phyloP scores from a whole-genome alignment of 2,888 invertebrate genomes.

The Protonemura montana region DNA sequence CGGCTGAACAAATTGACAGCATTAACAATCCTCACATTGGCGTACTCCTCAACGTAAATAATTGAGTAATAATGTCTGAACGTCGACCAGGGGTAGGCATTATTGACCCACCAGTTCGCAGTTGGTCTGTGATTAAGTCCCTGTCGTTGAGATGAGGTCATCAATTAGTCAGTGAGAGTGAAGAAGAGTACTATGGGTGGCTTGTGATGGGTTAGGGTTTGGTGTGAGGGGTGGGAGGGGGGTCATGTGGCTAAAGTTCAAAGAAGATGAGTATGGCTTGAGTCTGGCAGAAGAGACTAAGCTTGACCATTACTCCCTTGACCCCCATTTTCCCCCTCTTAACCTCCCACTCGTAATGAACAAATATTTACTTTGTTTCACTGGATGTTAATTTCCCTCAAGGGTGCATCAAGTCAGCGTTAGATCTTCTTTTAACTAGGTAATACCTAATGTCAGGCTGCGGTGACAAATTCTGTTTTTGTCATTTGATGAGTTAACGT shows the following conservation, averaged over 20 bases:
- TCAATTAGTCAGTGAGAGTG: slow-evolving; percentile 30
- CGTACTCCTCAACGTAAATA: background rate
- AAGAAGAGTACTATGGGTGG: background rate
- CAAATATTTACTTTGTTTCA: slow-evolving; percentile 37
- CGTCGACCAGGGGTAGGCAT: background rate
- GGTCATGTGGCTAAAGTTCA: slow-evolving; percentile 7
- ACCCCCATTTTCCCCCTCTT: background rate
- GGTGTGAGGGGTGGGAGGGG: background rate
- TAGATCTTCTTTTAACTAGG: background rate
- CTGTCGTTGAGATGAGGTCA: slow-evolving; percentile 32
- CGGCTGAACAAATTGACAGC: background rate
- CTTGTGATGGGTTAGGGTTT: background rate
- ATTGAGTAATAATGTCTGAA: slow-evolving; percentile 23
- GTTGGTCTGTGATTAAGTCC: slow-evolving; percentile 17
- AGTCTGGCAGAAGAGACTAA: background rate
- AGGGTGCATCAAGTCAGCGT: background rate
- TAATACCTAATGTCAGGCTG: background rate
- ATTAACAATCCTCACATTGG: background rate
- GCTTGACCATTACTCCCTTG: slow-evolving; percentile 27
- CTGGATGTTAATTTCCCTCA: background rate
- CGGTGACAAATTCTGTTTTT: background rate
- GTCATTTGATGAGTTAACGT: background rate
- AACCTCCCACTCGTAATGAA: slow-evolving; percentile 27
- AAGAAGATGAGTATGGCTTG: background rate
- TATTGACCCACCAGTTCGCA: background rate